phyloP scores from a whole-genome alignment of 2,888 invertebrate genomes.

The Tetheella fluctuosa region DNA sequence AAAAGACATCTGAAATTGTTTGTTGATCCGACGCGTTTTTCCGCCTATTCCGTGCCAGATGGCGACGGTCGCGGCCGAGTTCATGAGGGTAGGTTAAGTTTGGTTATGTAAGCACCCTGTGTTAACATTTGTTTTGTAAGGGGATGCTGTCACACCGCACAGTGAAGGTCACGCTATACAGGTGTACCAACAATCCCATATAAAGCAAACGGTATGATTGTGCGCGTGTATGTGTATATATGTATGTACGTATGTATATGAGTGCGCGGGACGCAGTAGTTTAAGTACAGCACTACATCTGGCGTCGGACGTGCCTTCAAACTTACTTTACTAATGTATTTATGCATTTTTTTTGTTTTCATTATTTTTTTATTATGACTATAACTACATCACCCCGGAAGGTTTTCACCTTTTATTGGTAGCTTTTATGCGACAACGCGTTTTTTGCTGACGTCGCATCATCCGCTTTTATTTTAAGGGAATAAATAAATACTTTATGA shows the following conservation, averaged over 20 bases:
- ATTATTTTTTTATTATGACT: conserved; percentile 46
- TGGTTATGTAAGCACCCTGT: conserved; percentile 75
- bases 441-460: conserved; percentile 26
- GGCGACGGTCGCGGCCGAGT: conserved; percentile 48
- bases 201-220: conserved; percentile 16
- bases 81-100: conserved; percentile 65
- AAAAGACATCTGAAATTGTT: conserved; percentile 29
- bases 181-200: not conserved
- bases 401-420: conserved; percentile 67
- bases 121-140: conserved; percentile 34
- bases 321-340: conserved; percentile 63
- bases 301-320: conserved; percentile 71
- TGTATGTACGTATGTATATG: conserved; percentile 49
- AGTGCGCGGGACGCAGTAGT: conserved; percentile 61
- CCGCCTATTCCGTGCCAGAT: conserved; percentile 46
- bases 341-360: conserved; percentile 64
- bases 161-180: too few relatives aligned
- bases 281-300: conserved; percentile 59
- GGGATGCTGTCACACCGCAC: conserved; percentile 23
- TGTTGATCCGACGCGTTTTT: conserved; percentile 36
- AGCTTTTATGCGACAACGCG: conserved; percentile 50
- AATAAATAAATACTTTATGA: conserved; percentile 4
- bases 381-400: conserved; percentile 45
- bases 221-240: conserved; percentile 50
- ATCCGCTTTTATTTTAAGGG: conserved; percentile 25